Base-by-base conservation (phyloP, 2,888 invertebrate species). In the Apeira syringaria region DNA sequence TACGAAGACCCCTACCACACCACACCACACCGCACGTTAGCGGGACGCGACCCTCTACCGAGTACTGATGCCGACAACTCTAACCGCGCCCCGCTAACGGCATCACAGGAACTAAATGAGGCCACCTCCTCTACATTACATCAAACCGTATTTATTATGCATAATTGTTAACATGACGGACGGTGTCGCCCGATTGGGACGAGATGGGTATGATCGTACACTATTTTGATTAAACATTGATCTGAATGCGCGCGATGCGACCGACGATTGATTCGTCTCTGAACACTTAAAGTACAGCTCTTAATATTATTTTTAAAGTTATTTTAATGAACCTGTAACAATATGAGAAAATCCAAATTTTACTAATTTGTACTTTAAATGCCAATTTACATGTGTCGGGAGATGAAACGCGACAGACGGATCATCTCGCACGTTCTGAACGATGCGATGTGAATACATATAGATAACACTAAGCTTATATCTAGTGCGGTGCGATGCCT, bases 281-380 rank as follows among this genome's bases (percentile, higher is more conserved):
- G 86, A 88, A 88, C 88, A 89, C 88, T 88, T 88, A 89, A 88
- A 89, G 88, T 88, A 89, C 88, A 85, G 84, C 83, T 86, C 86
- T 88, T 87, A 87, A 84, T 72, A 84, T 83, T 87, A 86, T 74
- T 80, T 24, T 44, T 82, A 82, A 77, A 68, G 67, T 78, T 79
- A 76, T 86, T 76, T 88, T 87, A 87, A 87, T 87, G 86, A 88
- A 89, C 88, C 88, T 89, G 88, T 85, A 89, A 89, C 88, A 88
- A 89, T 85, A 86, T 77, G 76, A 88, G 85, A 20, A 85, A 87
- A 86, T 88, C 84, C 78, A 82, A 85, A 87, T 84, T 88, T 87
- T 86, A 88, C 88, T 87, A 86, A 84, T 88, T 89, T 89, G 89
- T 88, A 89, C 88, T 89, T 88, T 88, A 88, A 88, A 87, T 88